Base-by-base conservation (phyloP, 2,888 invertebrate genomes). In the Zelleria hepariella region DNA sequence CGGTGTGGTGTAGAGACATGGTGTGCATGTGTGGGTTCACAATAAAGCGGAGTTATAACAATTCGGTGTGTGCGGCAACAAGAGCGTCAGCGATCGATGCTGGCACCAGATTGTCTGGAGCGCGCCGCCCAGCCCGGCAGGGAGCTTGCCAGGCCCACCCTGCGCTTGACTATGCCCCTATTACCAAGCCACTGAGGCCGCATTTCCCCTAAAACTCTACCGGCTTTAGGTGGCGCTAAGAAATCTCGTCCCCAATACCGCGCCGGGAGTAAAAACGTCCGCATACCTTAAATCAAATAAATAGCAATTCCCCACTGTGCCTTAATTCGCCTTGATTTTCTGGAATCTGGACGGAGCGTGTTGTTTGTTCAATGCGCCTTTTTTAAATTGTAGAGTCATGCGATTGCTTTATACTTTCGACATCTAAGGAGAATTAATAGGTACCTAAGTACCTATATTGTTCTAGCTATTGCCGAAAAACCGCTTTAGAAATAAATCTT, bases 71-170 rank as follows among this genome's bases (percentile, higher is more conserved):
- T 42, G 32, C 32, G 32, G 32, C 32, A 42, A 42, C 32, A 42
- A 42, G 32, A 42, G 32, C 32, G 32, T 42, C 32, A 42, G 49
- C 63, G 62, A 62, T 61, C 58, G 60, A 55, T 62, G 63, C 60
- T 61, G 59, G 62, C 61, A 63, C 59, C 60, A 61, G 63, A 63
- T 63, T 60, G 62, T 63, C 62, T 58, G 61, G 62, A 63, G 62
- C 59, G 59, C 20, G 51, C 57, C 42, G 47, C 42, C 57, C 20
- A 49, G 20, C 49, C 49, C 18, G 20, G 49, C 18, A 18, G 49
- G n/a, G n/a, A n/a, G 7, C 49, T 20, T 21, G 20, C 49, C 49
- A 18, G 5, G n/a, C 49, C 1, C 49, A 49, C 8, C 18, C 18
- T 18, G 20, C 49, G 5, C 49, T n/a, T 49, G n/a, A n/a, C 21